Percentiles rank a stretch among this genome's conserved stretches.
phyloP scores from a whole-genome alignment of 2,113 vertebrate species.

The Oryctolagus cuniculus region DNA sequence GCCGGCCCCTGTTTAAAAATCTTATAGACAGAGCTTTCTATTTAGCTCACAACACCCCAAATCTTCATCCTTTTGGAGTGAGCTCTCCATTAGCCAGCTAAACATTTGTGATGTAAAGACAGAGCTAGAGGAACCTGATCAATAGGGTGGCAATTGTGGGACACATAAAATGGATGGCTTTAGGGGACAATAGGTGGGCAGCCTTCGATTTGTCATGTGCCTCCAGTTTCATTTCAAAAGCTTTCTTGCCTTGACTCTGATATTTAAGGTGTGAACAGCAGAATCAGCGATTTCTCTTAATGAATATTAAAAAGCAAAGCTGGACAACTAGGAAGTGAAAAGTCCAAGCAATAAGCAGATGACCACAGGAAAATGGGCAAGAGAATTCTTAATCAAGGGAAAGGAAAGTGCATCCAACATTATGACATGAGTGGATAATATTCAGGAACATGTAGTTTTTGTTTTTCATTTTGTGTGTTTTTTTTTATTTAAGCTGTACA shows the following conservation, averaged over 20 bases:
- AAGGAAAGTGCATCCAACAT: neutral
- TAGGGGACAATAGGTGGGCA: neutral
- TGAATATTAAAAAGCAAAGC: conserved; percentile 27
- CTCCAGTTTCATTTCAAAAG: conserved; percentile 38
- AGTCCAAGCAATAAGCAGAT: neutral
- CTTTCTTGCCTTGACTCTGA: conserved; percentile 34
- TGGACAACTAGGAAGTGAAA: neutral
- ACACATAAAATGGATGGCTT: neutral
- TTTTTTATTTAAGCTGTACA: too few relatives aligned
- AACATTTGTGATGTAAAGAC: neutral
- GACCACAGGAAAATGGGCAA: neutral
- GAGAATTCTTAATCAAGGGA: neutral
- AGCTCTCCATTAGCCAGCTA: neutral
- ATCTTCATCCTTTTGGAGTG: neutral
- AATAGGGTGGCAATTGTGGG: neutral
- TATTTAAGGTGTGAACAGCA: conserved; percentile 42
- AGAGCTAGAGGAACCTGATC: neutral
- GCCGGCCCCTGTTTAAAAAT: neutral
- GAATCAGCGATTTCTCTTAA: conserved; percentile 57
- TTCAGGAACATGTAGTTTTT: neutral
- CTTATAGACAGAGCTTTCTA: neutral
- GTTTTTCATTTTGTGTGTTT: neutral
- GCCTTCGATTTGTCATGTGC: neutral
- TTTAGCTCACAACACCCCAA: neutral
- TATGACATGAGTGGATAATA: neutral